These are phyloP conservation scores for Andrena fulva DNA, from an alignment of 2,888 invertebrate species.

Conservation along the genomic window DNA sequence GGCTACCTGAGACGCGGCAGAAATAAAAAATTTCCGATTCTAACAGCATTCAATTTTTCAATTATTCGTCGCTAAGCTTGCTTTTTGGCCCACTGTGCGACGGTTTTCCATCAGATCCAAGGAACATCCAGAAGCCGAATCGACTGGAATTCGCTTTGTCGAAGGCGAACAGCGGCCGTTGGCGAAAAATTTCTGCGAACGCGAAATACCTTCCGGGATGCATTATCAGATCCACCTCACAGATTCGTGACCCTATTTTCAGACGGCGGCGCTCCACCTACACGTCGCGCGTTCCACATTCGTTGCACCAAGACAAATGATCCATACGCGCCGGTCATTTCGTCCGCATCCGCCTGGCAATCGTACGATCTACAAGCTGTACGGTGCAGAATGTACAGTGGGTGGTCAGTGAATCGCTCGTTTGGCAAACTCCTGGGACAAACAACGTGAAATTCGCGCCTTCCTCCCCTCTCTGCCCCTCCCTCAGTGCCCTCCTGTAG, in stretches of 20 bases:
- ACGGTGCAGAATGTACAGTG: slow-evolving; percentile 78
- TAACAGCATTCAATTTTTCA: too few relatives aligned
- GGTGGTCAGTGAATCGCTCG: slow-evolving; percentile 78
- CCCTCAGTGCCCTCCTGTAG: neutral
- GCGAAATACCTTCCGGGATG: slow-evolving; percentile 39
- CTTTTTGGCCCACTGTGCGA: too few relatives aligned
- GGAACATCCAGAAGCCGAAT: neutral
- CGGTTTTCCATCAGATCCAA: too few relatives aligned
- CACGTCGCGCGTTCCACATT: slow-evolving; percentile 63
- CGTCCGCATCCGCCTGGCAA: slow-evolving; percentile 76
- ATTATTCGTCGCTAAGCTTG: too few relatives aligned
- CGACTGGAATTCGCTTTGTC: neutral
- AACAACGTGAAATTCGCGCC: slow-evolving; percentile 67
- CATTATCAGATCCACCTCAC: slow-evolving; percentile 34
- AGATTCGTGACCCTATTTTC: slow-evolving; percentile 64
- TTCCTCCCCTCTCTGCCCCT: neutral
- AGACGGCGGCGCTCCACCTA: slow-evolving; percentile 57
- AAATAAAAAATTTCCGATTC: too few relatives aligned
- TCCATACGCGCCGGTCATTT: slow-evolving; percentile 74
- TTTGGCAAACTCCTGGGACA: slow-evolving; percentile 69
- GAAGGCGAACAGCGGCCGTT: too few relatives aligned
- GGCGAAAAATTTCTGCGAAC: slow-evolving; percentile 16
- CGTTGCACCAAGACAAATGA: slow-evolving; percentile 75
- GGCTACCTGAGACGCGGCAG: too few relatives aligned
- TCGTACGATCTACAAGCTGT: slow-evolving; percentile 80